Evolutionary conservation across 2,797 vertebrate genomes (phyloP), one percentile per base, ranked within the genome.

Genomic region (Macrochelys suwanniensis): DNA sequence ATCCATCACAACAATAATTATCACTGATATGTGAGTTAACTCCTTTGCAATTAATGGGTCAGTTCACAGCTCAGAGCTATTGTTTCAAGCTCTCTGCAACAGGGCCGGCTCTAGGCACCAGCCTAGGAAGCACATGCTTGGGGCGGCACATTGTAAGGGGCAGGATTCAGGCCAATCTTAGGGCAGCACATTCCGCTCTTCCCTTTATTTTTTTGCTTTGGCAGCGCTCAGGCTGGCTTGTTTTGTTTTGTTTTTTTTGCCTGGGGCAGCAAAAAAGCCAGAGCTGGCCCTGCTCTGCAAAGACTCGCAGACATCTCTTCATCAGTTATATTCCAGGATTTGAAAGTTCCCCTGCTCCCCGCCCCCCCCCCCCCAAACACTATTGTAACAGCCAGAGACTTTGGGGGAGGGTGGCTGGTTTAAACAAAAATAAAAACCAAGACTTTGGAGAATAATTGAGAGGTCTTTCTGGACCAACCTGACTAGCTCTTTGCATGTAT

Each of bases 1-100:
- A 31, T 96, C 89, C 93, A 87, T 95, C 47, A 25, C 92, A 95
- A 80, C 82, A 88, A 94, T 47, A 28, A 85, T 37, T 80, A 92
- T 88, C 88, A 82, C 79, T 54, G 28, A 56, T 45, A 86, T 12
- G 83, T 94, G 94, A 91, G 89, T 23, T 71, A 89, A 88, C 12
- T 0, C 2, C 2, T 82, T 1, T 1, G 47, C 49, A 82, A 65
- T 94, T 95, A 1, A 0, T 84, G 81, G 33, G 33, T 7, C 33
- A 37, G 26, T 57, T 57, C 26, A 28, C 2, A 3, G 37, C 77
- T 84, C 89, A 93, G 88, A 80, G 31, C 80, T 91, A 82, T 21
- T 4, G 74, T 92, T 88, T 93, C 81, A 90, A 49, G 76, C 4
- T 90, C 61, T 93, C 50, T 77, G n/a, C 47, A 95, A 77, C 37